phyloP scores from a whole-genome alignment of 2,113 vertebrate species.

The Lutjanus erythropterus region DNA sequence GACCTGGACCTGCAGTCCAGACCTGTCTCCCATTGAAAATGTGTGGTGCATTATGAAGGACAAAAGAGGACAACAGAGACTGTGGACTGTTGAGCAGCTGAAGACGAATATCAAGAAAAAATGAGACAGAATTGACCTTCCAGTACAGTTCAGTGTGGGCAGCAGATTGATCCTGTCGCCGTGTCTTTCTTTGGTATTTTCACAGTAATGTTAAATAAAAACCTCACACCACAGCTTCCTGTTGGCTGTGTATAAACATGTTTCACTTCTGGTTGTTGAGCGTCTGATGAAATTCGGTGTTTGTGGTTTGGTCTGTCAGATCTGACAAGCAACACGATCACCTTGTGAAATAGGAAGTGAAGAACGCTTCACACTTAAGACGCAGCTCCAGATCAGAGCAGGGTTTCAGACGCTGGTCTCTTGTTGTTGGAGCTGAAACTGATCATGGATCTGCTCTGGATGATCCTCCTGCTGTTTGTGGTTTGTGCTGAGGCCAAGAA shows the following conservation, averaged over 20 bases:
- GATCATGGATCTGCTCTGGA: slow-evolving; percentile 30
- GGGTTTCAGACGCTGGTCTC: fast-evolving
- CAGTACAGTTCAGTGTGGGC: no score
- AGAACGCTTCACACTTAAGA: neutral
- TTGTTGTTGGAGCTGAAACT: no score
- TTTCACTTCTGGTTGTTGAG: neutral
- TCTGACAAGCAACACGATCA: neutral
- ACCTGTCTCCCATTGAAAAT: no score
- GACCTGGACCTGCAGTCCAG: no score
- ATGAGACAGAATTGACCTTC: no score
- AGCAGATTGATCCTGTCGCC: no score
- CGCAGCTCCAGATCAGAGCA: neutral
- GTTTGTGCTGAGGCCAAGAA: neutral
- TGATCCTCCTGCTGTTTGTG: neutral
- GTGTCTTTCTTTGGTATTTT: no score
- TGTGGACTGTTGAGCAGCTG: no score
- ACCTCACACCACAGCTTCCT: neutral
- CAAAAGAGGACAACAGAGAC: no score
- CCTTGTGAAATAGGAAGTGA: neutral
- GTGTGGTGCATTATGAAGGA: no score
- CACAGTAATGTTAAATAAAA: no score
- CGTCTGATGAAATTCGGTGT: neutral
- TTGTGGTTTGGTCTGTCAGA: neutral
- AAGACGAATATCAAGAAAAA: no score
- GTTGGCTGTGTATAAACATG: neutral